Conservation (phyloP, 2,113 vertebrate species). For the Peromyscus polionotus region DNA sequence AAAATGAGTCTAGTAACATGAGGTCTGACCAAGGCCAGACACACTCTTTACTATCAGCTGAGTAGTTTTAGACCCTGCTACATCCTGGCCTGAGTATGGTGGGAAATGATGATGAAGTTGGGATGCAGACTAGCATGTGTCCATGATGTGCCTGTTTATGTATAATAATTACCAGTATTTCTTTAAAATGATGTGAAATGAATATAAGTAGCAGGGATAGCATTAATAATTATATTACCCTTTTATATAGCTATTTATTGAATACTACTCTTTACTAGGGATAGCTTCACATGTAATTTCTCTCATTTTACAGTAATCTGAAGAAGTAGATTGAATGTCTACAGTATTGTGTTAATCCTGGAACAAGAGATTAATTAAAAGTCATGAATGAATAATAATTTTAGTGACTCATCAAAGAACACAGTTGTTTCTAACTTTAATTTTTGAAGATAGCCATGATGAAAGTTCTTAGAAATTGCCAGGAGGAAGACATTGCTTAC, state of each 20-base stretch:
- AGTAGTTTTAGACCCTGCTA: not conserved
- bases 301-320: not conserved
- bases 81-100: not conserved
- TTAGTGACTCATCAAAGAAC: constrained; percentile 18
- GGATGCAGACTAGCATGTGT: not conserved
- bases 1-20: not conserved
- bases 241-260: not conserved
- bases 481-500: not conserved
- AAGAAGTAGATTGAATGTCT: not conserved
- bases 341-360: not conserved
- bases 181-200: constrained; percentile 20
- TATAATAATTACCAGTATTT: not conserved
- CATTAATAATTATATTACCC: not conserved
- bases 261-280: not conserved
- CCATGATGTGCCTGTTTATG: not conserved
- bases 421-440: constrained; percentile 42
- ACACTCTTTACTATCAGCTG: not conserved
- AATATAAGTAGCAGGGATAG: not conserved
- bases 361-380: not conserved
- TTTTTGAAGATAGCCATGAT: not conserved
- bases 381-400: not conserved
- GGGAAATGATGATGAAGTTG: not conserved
- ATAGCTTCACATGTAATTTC: not conserved
- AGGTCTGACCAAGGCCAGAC: not conserved
- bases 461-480: not conserved